Base-by-base conservation (phyloP, 2,797 vertebrate species). In the Limnodromus scolopaceus region DNA sequence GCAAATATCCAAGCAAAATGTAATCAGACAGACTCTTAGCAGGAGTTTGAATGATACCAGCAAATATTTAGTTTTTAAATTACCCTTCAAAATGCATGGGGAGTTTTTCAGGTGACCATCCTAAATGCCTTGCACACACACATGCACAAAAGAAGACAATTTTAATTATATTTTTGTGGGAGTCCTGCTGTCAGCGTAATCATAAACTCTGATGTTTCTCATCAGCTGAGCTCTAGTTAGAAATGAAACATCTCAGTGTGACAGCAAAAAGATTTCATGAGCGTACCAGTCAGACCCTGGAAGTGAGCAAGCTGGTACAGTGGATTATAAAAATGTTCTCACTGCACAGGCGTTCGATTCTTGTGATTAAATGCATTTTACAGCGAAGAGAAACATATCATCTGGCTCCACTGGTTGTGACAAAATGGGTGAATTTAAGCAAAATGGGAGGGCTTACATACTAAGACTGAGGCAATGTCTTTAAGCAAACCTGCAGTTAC, bases 191-290 rank as follows among this genome's bases (percentile, higher is more conserved):
- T 88, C 74, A 85, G 57, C 22, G 45, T 77, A 92, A 95, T 75
- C 71, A 89, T 94, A 90, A 92, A 83, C 71, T 90, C 87, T 72
- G 78, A 91, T 82, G 66, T 61, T 93, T 93, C 78, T 86, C 85
- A 91, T 94, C 91, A 93, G 36, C 54, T 74, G 25, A 75, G 32
- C 78, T 93, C 71, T 58, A 32, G 46, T 75, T 89, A 76, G 81
- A 84, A 94, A 93, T 92, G 38, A 95, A 97, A 91, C 45, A 87
- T 84, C 93, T 87, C 91, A 84, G 78, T 84, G 16, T 91, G 94
- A 87, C 89, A 94, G 84, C 66, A 78, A 64, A 93, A 92, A 86
- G 63, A 86, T 93, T 95, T 96, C 68, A 43, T 84, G 78, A 94
- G 61, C 8, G 13, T 46, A 81, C 45, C 76, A 80, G 32, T 65